A percentile compares a stretch with the other conserved stretches of the same genome.
phyloP scores from a whole-genome alignment of 1,140 invertebrate species.

The Bradysia coprophila region DNA sequence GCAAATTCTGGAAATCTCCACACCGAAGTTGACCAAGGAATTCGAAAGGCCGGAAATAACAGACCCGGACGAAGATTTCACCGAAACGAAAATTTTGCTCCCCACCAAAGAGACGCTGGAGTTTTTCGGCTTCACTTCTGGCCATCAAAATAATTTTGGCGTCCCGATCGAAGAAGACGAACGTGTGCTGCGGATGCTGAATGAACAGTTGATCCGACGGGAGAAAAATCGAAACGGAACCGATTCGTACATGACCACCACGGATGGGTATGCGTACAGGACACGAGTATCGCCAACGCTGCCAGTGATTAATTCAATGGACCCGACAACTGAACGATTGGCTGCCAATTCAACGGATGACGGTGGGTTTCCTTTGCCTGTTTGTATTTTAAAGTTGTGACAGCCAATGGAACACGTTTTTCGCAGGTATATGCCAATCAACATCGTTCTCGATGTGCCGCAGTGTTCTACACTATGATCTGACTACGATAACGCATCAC shows the following conservation, averaged over 20 bases:
- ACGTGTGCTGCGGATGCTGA: conserved; percentile 18
- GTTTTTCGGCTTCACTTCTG: conserved; percentile 31
- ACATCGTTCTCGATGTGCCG: conserved; percentile 27
- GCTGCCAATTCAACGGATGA: conserved; percentile 10
- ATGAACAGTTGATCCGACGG: conserved; percentile 8
- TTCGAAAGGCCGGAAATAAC: too few species aligned
- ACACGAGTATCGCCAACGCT: conserved; percentile 35
- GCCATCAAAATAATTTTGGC: conserved; percentile 37
- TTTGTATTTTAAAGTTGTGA: too few species aligned
- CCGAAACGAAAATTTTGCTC: neutral
- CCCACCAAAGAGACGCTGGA: conserved; percentile 14
- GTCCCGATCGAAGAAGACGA: conserved; percentile 35
- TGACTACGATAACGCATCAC: conserved; percentile 25
- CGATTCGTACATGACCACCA: conserved; percentile 12
- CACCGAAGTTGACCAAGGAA: neutral
- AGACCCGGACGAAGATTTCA: neutral
- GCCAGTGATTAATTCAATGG: conserved; percentile 23
- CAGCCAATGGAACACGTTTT: too few species aligned
- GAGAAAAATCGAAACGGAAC: neutral
- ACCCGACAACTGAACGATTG: conserved; percentile 23
- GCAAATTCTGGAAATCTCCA: neutral
- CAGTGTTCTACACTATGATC: conserved; percentile 39
- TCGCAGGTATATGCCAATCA: conserved; percentile 11
- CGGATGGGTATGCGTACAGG: conserved; percentile 27
- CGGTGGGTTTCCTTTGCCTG: too few species aligned